Percentiles rank a stretch among this genome's conserved stretches.
These are phyloP conservation scores for Ceryle rudis DNA, from an alignment of 2,797 vertebrate genomes.

Conservation along the genomic window DNA sequence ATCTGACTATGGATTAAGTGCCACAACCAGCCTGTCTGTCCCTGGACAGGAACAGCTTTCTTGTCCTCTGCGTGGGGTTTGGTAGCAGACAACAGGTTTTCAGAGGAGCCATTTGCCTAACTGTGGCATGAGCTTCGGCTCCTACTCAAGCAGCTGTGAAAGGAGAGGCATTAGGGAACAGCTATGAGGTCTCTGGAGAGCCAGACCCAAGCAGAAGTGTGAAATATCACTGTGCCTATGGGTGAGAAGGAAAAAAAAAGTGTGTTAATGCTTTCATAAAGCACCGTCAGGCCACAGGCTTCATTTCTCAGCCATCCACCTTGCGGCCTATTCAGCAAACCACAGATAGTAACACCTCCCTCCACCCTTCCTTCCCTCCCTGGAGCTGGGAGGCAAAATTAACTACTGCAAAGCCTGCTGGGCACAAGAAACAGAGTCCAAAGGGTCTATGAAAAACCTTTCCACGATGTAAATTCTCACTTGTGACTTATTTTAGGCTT, in stretches of 20 bases:
- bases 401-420: neutral
- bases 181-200: neutral
- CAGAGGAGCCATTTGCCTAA: neutral
- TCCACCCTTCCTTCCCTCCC: neutral
- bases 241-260: slow-evolving; percentile 43
- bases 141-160: neutral
- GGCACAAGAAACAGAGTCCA: neutral
- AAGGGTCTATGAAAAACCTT: neutral
- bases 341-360: slow-evolving; percentile 60
- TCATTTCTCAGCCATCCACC: slow-evolving; percentile 53
- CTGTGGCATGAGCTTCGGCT: neutral
- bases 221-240: slow-evolving; percentile 31
- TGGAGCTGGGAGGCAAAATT: neutral
- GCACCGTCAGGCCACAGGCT: slow-evolving; percentile 11
- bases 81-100: neutral
- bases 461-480: neutral
- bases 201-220: slow-evolving; percentile 29
- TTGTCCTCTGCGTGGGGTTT: rapidly evolving
- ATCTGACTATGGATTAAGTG: neutral
- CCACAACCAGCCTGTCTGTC: neutral
- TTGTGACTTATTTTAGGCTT: neutral
- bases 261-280: slow-evolving; percentile 49
- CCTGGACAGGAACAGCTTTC: neutral
- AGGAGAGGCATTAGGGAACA: neutral
- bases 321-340: slow-evolving; percentile 5